Percentiles rank a stretch among this genome's conserved stretches.
These are phyloP conservation scores for Eurosta solidaginis DNA, from an alignment of 1,140 invertebrate species.

Conservation along the genomic window DNA sequence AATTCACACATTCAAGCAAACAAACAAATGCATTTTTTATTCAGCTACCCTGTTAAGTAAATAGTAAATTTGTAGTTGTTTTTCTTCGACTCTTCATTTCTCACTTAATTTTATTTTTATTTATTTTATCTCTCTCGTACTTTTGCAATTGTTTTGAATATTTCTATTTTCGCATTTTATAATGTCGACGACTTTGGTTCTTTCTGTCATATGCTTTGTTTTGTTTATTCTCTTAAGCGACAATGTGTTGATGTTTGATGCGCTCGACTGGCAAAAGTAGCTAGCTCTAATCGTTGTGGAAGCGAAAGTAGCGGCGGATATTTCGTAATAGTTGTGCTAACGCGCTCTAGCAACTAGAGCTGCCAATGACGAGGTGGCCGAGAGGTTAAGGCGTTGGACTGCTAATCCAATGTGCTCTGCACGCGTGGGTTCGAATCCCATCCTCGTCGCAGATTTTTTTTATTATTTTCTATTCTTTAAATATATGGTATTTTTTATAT, in stretches of 20 bases:
- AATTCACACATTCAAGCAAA: neutral
- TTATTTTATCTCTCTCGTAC: neutral
- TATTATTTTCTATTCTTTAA: no score
- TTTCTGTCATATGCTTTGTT: neutral
- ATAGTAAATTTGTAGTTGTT: neutral
- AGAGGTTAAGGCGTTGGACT: conserved; percentile 90
- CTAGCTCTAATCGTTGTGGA: neutral
- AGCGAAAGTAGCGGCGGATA: neutral
- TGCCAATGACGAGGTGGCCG: conserved; percentile 76
- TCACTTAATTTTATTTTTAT: neutral
- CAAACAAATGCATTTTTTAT: neutral
- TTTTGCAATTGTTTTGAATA: neutral
- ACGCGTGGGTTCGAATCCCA: conserved; percentile 89
- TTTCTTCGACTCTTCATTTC: neutral
- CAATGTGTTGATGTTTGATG: neutral
- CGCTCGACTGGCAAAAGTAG: neutral
- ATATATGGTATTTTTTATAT: no score
- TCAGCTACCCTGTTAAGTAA: neutral
- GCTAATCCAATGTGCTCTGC: conserved; percentile 74
- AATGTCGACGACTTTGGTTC: neutral
- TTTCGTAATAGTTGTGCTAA: neutral
- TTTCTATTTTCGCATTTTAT: neutral
- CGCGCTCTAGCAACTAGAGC: neutral
- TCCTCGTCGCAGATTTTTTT: conserved; percentile 69
- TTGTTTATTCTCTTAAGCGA: conserved; percentile 2